Evolutionary conservation across 2,797 vertebrate genomes (phyloP).

Genomic region (Malacoctenus gilli): DNA sequence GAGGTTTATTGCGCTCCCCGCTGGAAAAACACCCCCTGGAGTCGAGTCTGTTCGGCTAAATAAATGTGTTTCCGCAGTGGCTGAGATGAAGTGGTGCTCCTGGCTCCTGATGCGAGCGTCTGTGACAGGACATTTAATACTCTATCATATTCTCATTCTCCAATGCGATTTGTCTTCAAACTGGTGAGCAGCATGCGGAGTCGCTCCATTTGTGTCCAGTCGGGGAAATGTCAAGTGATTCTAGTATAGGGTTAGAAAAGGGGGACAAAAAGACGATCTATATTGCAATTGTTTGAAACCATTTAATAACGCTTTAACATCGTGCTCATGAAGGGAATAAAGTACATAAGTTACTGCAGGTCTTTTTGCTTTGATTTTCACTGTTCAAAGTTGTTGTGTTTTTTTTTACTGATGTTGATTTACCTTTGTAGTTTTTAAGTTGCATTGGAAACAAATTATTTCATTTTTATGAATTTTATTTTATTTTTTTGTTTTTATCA

Average conservation of each 20-base stretch:
- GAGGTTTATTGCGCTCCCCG: conserved; percentile 36
- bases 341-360: no score
- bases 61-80: conserved; percentile 42
- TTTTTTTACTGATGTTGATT: no score
- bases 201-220: conserved; percentile 27
- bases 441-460: no score
- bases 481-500: no score
- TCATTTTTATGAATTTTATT: no score
- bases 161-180: conserved; percentile 33
- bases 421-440: no score
- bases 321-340: no score
- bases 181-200: conserved; percentile 15
- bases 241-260: not conserved
- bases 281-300: not conserved
- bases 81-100: conserved; percentile 32
- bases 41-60: conserved; percentile 21
- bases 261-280: not conserved
- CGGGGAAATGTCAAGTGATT: conserved; percentile 5
- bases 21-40: conserved; percentile 38
- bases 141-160: conserved; percentile 23
- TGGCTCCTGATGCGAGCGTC: conserved; percentile 38
- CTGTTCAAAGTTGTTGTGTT: no score
- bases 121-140: conserved; percentile 53
- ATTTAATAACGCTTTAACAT: not conserved
- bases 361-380: no score